Evolutionary conservation across 2,797 vertebrate genomes (phyloP), one percentile per base, ranked within the genome.

Genomic region (Rhinatrema bivittatum): DNA sequence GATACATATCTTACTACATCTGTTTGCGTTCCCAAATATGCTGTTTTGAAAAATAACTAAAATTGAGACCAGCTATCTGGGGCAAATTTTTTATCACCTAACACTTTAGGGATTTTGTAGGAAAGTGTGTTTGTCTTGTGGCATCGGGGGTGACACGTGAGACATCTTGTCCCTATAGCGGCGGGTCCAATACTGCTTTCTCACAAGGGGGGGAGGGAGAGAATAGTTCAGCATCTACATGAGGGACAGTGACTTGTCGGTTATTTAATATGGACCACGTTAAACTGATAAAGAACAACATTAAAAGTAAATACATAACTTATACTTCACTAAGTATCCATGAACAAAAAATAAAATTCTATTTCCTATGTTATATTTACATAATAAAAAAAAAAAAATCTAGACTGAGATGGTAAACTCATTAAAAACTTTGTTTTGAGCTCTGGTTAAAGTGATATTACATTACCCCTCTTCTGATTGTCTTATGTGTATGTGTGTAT

Each of bases 281-380:
- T 70, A 85, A 63, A 87, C 62, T 79, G 72, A 80, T 65, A 82
- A 59, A 85, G 71, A 79, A 80, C 57, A 65, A 29, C 36, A 33
- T 29, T 25, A 37, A 72, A 76, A 88, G 82, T 78, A 86, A 87
- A 90, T 86, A 88, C 89, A 94, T 93, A 97, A 96, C 81, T 93
- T 94, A 93, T 86, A 89, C 79, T 86, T 91, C 81, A 88, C 86
- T 86, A 91, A 82, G 75, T 82, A 90, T 79, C 72, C 78, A 84
- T 87, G 87, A 91, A 90, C 87, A 92, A 93, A 94, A 85, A 97
- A 96, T 91, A 96, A 82, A 90, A 85, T 82, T 90, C 84, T 89
- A 91, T 91, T 86, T 90, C 85, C 90, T 93, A 93, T 92, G 88
- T 92, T 91, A 89, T 94, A 97, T 97, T 91, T 96, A 97, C 91